A percentile compares a stretch with the other conserved stretches of the same genome.
Conservation (phyloP, 2,888 invertebrate genomes). For the Eledone cirrhosa region DNA sequence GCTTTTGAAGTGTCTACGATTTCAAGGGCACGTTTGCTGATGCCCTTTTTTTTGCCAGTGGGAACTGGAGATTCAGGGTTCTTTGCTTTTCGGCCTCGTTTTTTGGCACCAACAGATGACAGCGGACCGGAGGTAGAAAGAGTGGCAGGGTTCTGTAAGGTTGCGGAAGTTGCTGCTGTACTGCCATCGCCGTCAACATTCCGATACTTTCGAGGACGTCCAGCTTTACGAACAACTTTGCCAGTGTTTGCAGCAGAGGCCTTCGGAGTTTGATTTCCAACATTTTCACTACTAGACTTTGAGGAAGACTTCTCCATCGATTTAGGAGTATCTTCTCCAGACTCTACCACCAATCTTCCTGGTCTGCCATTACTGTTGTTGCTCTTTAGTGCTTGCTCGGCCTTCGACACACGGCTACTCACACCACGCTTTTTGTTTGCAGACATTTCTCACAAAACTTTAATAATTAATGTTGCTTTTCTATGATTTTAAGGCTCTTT, state of each 20-base stretch:
- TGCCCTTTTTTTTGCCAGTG: background rate
- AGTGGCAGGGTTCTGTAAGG: background rate
- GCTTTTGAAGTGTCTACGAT: background rate
- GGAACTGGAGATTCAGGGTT: background rate
- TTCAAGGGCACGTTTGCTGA: background rate
- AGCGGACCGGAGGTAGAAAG: background rate
- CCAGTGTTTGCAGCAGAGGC: background rate
- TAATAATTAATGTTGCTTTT: too few species aligned
- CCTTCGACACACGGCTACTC: background rate
- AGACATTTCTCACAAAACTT: background rate
- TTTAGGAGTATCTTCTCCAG: too few species aligned
- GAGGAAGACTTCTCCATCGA: too few species aligned
- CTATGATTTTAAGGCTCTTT: too few species aligned
- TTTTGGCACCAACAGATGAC: background rate
- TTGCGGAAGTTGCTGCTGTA: background rate
- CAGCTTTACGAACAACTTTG: constrained; percentile 7
- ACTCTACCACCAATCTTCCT: background rate
- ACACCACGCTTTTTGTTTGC: background rate
- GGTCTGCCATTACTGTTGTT: background rate
- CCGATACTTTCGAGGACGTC: background rate
- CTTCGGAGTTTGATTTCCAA: background rate
- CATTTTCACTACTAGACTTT: background rate
- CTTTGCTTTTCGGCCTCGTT: background rate
- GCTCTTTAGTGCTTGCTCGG: background rate
- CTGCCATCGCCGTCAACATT: background rate